A percentile compares a stretch with the other conserved stretches of the same genome.
Evolutionary conservation across 2,888 invertebrate species (phyloP).

Genomic region (Lasioglossum morio): DNA sequence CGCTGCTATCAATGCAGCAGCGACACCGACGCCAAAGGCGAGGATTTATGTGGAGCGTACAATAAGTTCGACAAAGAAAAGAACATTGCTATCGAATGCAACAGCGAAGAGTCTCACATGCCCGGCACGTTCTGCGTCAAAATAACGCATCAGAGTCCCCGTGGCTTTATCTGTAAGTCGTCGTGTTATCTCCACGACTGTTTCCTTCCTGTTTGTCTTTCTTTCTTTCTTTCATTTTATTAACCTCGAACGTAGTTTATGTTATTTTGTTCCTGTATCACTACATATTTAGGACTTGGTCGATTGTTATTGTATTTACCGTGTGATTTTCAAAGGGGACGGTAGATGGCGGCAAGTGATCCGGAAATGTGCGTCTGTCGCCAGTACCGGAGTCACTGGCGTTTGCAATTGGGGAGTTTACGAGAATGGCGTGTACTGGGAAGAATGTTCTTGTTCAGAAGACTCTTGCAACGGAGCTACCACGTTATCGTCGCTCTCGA

Average conservation of each 20-base stretch:
- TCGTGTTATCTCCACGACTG: not conserved
- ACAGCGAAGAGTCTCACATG: constrained; percentile 96
- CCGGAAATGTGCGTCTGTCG: constrained; percentile 94
- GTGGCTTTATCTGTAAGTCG: constrained; percentile 97
- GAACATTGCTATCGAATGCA: constrained; percentile 96
- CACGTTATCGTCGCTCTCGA: constrained; percentile 54
- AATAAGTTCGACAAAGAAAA: constrained; percentile 92
- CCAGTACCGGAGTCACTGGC: constrained; percentile 96
- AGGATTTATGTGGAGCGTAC: constrained; percentile 96
- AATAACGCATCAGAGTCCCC: constrained; percentile 96
- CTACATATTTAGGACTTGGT: no score
- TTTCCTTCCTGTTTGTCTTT: not conserved
- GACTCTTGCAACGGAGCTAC: constrained; percentile 92
- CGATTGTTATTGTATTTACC: not conserved
- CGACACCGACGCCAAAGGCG: constrained; percentile 91
- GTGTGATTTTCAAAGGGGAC: constrained; percentile 89
- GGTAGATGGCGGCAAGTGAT: constrained; percentile 97
- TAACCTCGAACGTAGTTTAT: not conserved
- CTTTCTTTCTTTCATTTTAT: not conserved
- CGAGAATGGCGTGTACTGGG: constrained; percentile 98
- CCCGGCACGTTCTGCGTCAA: constrained; percentile 99
- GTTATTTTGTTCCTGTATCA: not conserved
- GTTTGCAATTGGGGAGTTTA: constrained; percentile 99
- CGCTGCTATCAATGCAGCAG: constrained; percentile 98
- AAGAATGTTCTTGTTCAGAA: constrained; percentile 97